These are phyloP conservation scores for Porites lobata DNA, from an alignment of 92 coral and sea anemone genomes.

Conservation along the genomic window DNA sequence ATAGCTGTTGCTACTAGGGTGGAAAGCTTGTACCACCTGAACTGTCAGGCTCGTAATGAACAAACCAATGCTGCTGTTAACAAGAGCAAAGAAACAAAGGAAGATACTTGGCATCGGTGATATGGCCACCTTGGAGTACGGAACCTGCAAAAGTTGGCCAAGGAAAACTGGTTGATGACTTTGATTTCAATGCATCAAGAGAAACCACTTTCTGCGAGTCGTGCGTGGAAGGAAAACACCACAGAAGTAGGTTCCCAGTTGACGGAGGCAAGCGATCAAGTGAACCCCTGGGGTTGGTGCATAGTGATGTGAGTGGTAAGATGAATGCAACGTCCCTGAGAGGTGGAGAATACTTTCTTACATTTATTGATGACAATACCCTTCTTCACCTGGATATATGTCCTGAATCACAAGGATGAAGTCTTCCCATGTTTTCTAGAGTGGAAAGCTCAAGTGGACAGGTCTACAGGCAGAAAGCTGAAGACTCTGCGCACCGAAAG, in stretches of 20 bases:
- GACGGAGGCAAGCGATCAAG: slow-evolving; percentile 34
- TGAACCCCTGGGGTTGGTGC: slow-evolving; percentile 64
- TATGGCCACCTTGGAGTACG: slow-evolving; percentile 74
- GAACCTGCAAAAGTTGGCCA: slow-evolving; percentile 14
- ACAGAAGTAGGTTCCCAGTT: slow-evolving; percentile 54
- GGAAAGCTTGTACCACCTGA: too few species aligned
- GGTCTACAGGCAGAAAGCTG: too few species aligned
- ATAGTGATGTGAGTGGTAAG: slow-evolving; percentile 68
- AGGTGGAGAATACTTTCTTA: slow-evolving; percentile 42
- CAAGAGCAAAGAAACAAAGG: slow-evolving; percentile 31
- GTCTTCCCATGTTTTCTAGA: too few species aligned
- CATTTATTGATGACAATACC: too few species aligned
- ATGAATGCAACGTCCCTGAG: slow-evolving; percentile 61
- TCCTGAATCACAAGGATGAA: too few species aligned
- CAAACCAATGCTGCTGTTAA: slow-evolving; percentile 16
- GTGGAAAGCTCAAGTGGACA: too few species aligned
- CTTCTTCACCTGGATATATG: too few species aligned
- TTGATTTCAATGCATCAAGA: slow-evolving; percentile 44
- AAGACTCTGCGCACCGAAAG: too few species aligned
- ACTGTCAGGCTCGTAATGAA: too few species aligned
- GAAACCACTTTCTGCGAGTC: slow-evolving; percentile 54
- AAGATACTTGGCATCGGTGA: slow-evolving; percentile 66
- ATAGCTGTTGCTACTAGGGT: slow-evolving; percentile 41
- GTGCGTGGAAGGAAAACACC: slow-evolving; percentile 61
- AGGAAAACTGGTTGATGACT: slow-evolving; percentile 57